A percentile compares a stretch with the other conserved stretches of the same genome.
Conservation (phyloP, 2,888 invertebrate genomes). For the Drosophila siamana region DNA sequence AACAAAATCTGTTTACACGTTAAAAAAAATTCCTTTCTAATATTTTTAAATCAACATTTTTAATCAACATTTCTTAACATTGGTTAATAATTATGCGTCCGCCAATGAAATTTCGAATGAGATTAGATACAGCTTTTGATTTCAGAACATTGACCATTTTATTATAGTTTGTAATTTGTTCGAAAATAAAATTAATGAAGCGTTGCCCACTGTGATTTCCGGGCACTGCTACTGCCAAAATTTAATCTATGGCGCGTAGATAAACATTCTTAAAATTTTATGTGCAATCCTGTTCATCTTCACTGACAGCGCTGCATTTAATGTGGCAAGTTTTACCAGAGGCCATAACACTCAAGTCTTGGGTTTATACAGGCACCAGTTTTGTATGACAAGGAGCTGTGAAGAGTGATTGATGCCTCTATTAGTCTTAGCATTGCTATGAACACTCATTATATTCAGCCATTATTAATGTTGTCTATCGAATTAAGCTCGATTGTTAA, state of each 20-base stretch:
- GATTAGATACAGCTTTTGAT: no score
- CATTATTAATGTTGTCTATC: not conserved
- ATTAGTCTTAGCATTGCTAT: slow-evolving; percentile 28
- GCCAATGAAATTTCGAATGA: no score
- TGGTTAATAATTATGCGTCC: no score
- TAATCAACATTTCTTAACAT: no score
- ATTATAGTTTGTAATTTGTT: no score
- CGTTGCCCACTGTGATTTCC: not conserved
- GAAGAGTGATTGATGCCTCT: not conserved
- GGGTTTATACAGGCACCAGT: not conserved
- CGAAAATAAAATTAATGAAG: not conserved
- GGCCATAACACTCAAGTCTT: slow-evolving; percentile 41
- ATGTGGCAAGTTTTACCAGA: slow-evolving; percentile 60
- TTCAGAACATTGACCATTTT: no score
- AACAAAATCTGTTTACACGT: no score
- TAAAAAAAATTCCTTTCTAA: no score
- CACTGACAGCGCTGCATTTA: slow-evolving; percentile 56
- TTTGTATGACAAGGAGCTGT: not conserved
- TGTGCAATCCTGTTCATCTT: slow-evolving; percentile 24
- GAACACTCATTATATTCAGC: slow-evolving; percentile 24
- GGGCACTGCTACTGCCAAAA: slow-evolving; percentile 50
- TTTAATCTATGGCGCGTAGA: slow-evolving; percentile 68
- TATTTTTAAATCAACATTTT: no score
- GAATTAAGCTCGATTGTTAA: no score
- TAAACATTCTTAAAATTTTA: slow-evolving; percentile 56